Evolutionary conservation across 2,797 vertebrate genomes (phyloP).

Genomic region (Myripristis jacobus): DNA sequence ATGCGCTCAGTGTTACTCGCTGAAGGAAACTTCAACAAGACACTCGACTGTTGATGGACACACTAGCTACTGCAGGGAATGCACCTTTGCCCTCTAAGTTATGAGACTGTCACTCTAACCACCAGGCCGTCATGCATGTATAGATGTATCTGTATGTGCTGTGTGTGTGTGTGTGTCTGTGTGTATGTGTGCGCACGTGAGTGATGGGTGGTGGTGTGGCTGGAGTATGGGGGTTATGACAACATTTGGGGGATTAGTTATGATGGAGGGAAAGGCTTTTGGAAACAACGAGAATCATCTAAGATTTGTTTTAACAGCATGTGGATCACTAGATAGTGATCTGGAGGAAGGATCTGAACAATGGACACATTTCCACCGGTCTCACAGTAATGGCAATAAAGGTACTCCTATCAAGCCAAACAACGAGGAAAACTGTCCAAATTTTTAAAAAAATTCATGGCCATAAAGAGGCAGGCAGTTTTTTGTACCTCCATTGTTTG

Average conservation of each 20-base stretch:
- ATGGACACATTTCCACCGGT: background rate
- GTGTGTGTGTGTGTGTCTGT: no score
- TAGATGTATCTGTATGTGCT: no score
- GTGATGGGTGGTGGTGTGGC: background rate
- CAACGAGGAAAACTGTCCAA: background rate
- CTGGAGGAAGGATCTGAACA: background rate
- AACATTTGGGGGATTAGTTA: background rate
- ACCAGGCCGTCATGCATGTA: no score
- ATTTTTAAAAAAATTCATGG: background rate
- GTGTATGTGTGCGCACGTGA: background rate
- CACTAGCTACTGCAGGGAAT: constrained; percentile 2
- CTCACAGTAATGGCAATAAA: background rate
- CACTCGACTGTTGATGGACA: background rate
- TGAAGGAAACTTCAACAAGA: no score
- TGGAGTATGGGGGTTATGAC: background rate
- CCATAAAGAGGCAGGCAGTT: background rate
- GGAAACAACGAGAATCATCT: constrained; percentile 1
- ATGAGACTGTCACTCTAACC: background rate
- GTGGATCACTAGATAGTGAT: background rate
- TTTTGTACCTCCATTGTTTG: background rate
- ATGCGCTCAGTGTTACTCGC: no score
- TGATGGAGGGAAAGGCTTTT: background rate
- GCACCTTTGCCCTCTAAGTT: constrained; percentile 22
- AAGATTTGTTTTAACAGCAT: background rate
- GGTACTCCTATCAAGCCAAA: background rate